Evolutionary conservation across 2,113 vertebrate species (phyloP), one percentile per base, ranked within the genome.

Genomic region (Tachysurus fulvidraco): DNA sequence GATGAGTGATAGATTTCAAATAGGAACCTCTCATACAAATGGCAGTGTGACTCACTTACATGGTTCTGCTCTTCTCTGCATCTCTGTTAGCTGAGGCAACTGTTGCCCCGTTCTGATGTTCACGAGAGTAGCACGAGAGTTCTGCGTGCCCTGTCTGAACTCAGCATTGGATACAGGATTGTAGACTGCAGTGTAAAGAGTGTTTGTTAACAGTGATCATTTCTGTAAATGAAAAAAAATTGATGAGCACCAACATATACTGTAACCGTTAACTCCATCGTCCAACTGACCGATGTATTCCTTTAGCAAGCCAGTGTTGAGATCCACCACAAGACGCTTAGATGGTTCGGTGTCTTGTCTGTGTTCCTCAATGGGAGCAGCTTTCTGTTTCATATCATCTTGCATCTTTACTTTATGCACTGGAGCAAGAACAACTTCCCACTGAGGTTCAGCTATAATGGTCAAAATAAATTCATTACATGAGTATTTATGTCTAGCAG

Each of bases 321-420:
- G 89, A 87, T 94, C 90, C 9, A 93, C 90, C 0, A 94, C 30
- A 74, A 94, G 84, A 17, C 87, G 90, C 25, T 89, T 90, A 76
- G 91, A 91, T 4, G 93, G 91, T 87, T 95, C 92, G 0, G 90
- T 95, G 9, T 92, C 94, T 87, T 94, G 93, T 54, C 88, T 82
- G 28, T 65, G 81, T 0, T 54, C 8, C 44, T 88, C 81, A 54
- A 5, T 11, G n/a, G 36, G 41, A 67, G 11, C 76, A 17, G 41
- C 71, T 44, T 52, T 28, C 50, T 60, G 59, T 19, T 62, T 55
- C 28, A 10, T 7, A 12, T 69, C 36, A 19, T 57, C 88, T 41
- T 25, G 50, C 25, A 57, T 41, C 13, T 57, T 69, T 81, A 25
- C 46, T 23, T 25, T 55, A 2, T 78, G 50, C 13, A 4, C n/a